Evolutionary conservation across 2,797 vertebrate species (phyloP), one percentile per base, ranked within the genome.

Genomic region (Darevskia mixta): DNA sequence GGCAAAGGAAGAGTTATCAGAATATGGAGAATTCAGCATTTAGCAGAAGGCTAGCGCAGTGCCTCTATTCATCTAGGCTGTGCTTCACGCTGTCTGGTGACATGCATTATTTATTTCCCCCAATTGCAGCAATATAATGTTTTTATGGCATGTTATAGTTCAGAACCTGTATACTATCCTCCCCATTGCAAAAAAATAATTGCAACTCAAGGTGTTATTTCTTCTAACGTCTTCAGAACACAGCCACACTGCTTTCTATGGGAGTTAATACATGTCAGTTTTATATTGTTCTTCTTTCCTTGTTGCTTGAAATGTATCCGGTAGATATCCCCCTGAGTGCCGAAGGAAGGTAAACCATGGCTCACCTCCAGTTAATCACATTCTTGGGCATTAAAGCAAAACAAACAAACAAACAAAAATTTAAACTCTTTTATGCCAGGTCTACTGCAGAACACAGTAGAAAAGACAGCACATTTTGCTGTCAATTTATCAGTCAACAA

Each of bases 21-120:
- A 87, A 23, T 35, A 69, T 2, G 4, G 91, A 90, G 2, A 3
- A 35, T 45, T 64, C 89, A 45, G 1, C 72, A 43, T 72, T 85
- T 55, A 69, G 45, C 71, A 88, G 82, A 88, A 32, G 13, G 72
- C 25, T 2, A 85, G 69, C 88, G n/a, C 0, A 0, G 2, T 84
- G 82, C 17, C 86, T 81, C 82, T 5, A 81, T 88, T 87, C 79
- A 29, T 86, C 75, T 88, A 4, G 82, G 35, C 43, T 76, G 66
- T 61, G 66, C 23, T 85, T 66, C 67, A 79, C 17, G 18, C 32
- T 79, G 79, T 85, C 13, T 82, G 15, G 72, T 64, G 90, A 88
- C 27, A 89, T 81, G 76, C 29, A 72, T 82, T 88, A 91, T 89
- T 90, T 91, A 86, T 86, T 92, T 92, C 90, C 89, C 61, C 77